Evolutionary conservation across 64 coral and sea anemone genomes (phyloP).

Genomic region (Astreopora myriophthalma): DNA sequence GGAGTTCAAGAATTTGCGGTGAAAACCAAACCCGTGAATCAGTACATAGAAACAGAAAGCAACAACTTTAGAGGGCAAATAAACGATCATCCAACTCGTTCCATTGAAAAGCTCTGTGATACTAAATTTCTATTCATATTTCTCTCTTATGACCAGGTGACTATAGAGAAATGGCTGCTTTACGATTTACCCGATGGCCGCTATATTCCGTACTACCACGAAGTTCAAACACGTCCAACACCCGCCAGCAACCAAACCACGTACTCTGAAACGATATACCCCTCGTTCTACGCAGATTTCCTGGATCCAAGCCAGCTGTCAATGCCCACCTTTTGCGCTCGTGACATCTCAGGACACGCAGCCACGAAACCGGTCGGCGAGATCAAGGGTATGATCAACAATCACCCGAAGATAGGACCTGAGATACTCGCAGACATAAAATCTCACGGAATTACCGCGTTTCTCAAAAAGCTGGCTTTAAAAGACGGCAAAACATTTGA

Average conservation of each 20-base stretch:
- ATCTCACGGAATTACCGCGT: background rate
- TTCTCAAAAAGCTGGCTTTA: background rate
- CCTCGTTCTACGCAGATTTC: conserved; percentile 20
- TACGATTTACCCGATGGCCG: background rate
- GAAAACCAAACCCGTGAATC: too few relatives aligned
- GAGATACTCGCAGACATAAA: background rate
- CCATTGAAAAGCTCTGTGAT: too few relatives aligned
- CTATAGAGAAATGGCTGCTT: conserved; percentile 3
- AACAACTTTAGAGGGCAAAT: too few relatives aligned
- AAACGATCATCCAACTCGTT: too few relatives aligned
- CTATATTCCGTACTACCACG: background rate
- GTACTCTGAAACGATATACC: background rate
- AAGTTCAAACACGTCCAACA: background rate
- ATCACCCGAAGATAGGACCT: background rate
- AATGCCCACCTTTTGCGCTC: conserved; percentile 7
- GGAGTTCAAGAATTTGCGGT: too few relatives aligned
- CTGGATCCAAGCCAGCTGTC: conserved; percentile 34
- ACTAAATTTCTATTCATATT: too few relatives aligned
- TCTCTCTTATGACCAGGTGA: background rate
- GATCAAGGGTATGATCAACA: background rate
- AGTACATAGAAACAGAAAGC: too few relatives aligned
- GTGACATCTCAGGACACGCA: background rate
- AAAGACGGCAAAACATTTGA: background rate
- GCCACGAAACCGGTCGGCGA: background rate
- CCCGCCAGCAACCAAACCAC: background rate